Percentiles rank a stretch among this genome's conserved stretches.
These are phyloP conservation scores for Unio delphinus DNA, from an alignment of 2,888 invertebrate species.

Conservation along the genomic window DNA sequence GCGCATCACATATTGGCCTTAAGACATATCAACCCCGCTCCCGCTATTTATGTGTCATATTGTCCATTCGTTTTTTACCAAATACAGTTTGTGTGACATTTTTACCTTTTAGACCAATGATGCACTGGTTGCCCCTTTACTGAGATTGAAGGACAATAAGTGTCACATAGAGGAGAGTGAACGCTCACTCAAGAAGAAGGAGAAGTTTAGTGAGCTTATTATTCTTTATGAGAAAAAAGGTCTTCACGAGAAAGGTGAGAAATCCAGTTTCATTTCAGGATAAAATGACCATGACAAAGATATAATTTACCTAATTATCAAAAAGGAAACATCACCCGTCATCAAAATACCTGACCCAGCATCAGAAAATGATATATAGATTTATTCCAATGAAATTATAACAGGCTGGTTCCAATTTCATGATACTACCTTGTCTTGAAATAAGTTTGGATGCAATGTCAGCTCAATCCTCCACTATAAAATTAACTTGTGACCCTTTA, in stretches of 20 bases:
- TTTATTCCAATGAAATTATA: not conserved
- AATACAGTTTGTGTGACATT: not conserved
- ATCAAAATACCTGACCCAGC: no score
- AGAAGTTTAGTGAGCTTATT: constrained; percentile 93
- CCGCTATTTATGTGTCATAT: not conserved
- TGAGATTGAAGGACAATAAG: constrained; percentile 86
- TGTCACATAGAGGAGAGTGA: constrained; percentile 96
- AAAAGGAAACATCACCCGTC: no score
- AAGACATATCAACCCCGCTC: not conserved
- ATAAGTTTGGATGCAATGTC: no score
- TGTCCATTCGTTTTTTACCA: not conserved
- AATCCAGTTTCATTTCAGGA: not conserved
- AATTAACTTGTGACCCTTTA: no score
- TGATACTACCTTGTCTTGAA: no score
- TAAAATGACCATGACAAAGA: no score
- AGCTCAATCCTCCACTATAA: no score
- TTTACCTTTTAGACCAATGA: constrained; percentile 85
- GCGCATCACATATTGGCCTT: no score
- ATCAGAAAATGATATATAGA: no score
- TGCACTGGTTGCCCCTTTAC: constrained; percentile 90
- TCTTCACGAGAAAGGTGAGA: constrained; percentile 83
- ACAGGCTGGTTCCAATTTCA: no score
- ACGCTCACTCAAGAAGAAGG: constrained; percentile 86
- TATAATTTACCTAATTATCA: no score
- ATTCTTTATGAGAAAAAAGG: constrained; percentile 96